A percentile compares a stretch with the other conserved stretches of the same genome.
Evolutionary conservation across 2,113 vertebrate species (phyloP).

Genomic region (Sisor rabdophorus): DNA sequence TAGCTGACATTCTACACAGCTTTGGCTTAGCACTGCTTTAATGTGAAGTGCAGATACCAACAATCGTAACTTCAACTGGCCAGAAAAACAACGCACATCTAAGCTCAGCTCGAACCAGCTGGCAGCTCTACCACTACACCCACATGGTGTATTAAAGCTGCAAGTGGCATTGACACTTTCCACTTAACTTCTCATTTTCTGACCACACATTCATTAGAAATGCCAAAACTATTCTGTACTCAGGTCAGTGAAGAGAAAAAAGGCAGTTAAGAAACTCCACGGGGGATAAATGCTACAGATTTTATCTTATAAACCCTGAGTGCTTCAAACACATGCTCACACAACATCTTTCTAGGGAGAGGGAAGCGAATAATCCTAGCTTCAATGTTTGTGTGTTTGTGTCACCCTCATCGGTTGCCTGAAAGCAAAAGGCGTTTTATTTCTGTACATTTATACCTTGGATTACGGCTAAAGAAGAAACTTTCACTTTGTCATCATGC

Average conservation of each 20-base stretch:
- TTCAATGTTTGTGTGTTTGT: neutral
- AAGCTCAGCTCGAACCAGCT: constrained; percentile 19
- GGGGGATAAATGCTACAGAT: constrained; percentile 58
- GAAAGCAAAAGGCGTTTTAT: constrained; percentile 6
- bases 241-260: constrained; percentile 51
- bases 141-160: constrained; percentile 31
- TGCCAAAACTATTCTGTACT: constrained; percentile 13
- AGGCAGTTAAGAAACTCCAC: constrained; percentile 51
- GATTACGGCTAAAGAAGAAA: neutral
- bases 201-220: constrained; percentile 36
- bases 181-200: constrained; percentile 41
- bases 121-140: constrained; percentile 21
- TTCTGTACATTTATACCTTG: neutral
- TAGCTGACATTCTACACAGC: neutral
- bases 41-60: neutral
- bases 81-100: neutral
- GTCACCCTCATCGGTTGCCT: neutral
- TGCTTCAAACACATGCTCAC: constrained; percentile 42
- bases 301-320: constrained; percentile 51
- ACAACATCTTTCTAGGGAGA: constrained; percentile 26
- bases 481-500: neutral
- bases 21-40: constrained; percentile 5
- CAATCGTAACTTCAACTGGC: neutral
- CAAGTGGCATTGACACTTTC: constrained; percentile 45
- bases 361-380: constrained; percentile 3